Conservation (phyloP, 1,140 invertebrate genomes). For the Aphelinus atriplicis region DNA sequence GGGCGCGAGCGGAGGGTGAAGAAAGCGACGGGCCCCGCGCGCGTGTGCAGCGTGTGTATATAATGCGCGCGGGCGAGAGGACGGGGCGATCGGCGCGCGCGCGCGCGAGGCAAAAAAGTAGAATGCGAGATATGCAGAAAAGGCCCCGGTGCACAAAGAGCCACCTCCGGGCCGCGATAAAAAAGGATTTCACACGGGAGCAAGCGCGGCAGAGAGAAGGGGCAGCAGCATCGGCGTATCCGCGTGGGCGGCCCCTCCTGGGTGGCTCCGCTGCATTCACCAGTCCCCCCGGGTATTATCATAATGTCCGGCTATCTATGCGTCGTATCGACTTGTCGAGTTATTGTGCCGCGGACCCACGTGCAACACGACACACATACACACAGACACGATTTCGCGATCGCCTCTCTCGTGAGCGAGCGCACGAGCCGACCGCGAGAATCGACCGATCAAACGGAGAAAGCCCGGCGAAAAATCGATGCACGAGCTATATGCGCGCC, state of each 20-base stretch:
- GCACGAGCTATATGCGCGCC: conserved; percentile 3
- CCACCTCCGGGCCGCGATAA: conserved; percentile 1
- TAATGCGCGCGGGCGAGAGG: background rate
- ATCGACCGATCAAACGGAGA: background rate
- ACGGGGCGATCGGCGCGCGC: background rate
- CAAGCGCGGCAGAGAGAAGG: background rate
- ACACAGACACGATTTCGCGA: background rate
- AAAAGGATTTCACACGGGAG: conserved; percentile 9
- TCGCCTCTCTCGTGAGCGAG: no score
- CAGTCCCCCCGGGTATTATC: conserved; percentile 47
- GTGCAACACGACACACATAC: conserved; percentile 12
- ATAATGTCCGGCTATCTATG: conserved; percentile 52
- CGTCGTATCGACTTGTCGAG: conserved; percentile 53
- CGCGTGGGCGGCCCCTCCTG: conserved; percentile 42
- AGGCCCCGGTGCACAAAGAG: conserved; percentile 17
- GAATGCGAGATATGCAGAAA: conserved; percentile 16
- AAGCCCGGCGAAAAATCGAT: conserved; percentile 24
- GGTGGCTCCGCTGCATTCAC: conserved; percentile 42
- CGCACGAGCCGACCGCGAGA: background rate
- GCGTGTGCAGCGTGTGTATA: background rate
- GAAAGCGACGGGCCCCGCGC: conserved; percentile 34
- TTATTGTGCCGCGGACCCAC: conserved; percentile 42
- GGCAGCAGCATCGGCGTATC: background rate
- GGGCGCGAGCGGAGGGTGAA: conserved; percentile 16
- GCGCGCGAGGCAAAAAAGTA: conserved; percentile 14